phyloP scores from a whole-genome alignment of 1,140 invertebrate genomes.

The Zaprionus ghesquierei region DNA sequence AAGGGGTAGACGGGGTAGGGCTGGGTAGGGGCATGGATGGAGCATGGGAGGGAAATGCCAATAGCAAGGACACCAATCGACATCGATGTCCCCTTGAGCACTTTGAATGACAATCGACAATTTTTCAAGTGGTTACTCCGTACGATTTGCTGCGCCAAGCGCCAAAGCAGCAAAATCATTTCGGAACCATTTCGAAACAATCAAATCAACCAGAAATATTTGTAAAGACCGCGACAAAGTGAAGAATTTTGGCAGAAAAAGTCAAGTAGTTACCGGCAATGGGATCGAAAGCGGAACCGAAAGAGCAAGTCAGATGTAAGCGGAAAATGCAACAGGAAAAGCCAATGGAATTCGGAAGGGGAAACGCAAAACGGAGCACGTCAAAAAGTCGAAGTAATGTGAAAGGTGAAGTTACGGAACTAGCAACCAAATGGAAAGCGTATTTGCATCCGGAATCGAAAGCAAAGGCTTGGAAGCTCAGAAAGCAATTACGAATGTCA shows the following conservation, averaged over 20 bases:
- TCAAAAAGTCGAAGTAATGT: background rate
- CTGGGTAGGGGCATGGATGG: background rate
- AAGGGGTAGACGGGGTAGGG: background rate
- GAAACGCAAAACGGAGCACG: background rate
- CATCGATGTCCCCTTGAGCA: slow-evolving; percentile 7
- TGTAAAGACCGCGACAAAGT: too few species aligned
- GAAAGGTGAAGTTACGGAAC: background rate
- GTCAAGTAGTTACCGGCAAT: too few species aligned
- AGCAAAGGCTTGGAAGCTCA: background rate
- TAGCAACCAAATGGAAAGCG: background rate
- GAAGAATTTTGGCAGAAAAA: too few species aligned
- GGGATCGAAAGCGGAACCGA: too few species aligned
- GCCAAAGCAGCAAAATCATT: background rate
- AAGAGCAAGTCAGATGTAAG: too few species aligned
- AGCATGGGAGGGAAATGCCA: background rate
- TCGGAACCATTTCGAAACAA: background rate
- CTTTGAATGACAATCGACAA: slow-evolving; percentile 12
- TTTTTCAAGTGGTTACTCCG: background rate
- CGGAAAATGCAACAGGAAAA: too few species aligned
- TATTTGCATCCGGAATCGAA: background rate
- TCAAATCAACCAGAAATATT: background rate
- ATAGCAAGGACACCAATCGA: background rate
- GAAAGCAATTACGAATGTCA: too few species aligned
- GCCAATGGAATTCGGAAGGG: too few species aligned
- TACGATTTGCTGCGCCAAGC: background rate